These are phyloP conservation scores for Apotomis betuletana DNA, from an alignment of 2,888 invertebrate species.

Conservation along the genomic window DNA sequence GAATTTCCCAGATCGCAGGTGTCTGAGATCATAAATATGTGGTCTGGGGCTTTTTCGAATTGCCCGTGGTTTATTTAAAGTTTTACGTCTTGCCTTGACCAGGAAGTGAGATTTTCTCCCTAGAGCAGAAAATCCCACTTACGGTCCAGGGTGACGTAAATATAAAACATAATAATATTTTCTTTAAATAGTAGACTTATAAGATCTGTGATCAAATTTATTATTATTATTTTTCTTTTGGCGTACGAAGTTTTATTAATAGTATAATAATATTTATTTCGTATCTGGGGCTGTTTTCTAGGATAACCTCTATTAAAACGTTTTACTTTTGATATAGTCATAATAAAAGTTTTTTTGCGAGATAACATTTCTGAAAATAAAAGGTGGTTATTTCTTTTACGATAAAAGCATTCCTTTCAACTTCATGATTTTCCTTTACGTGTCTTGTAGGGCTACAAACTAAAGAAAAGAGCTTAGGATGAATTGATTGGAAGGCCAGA, in stretches of 20 bases:
- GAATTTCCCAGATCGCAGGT: too few relatives aligned
- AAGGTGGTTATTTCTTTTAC: conserved; percentile 4
- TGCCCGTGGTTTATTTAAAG: too few relatives aligned
- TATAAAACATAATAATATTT: too few relatives aligned
- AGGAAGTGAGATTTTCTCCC: too few relatives aligned
- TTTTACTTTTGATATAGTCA: background rate
- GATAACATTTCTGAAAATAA: background rate
- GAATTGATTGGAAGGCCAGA: conserved; percentile 22
- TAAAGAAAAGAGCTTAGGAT: background rate
- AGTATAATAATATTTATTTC: background rate
- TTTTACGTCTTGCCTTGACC: too few relatives aligned
- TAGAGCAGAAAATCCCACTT: too few relatives aligned
- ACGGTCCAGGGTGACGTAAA: too few relatives aligned
- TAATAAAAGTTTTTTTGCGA: background rate
- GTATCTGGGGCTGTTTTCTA: background rate
- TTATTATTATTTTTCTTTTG: too few relatives aligned
- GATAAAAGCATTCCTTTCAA: conserved; percentile 1
- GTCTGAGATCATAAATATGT: too few relatives aligned
- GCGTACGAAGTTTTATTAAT: background rate
- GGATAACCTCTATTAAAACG: background rate
- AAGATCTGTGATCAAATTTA: too few relatives aligned
- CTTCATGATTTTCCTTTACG: conserved; percentile 8
- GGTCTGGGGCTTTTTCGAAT: too few relatives aligned
- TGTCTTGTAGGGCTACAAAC: conserved; percentile 7
- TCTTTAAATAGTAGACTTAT: too few relatives aligned